phyloP scores from a whole-genome alignment of 2,888 invertebrate species.

The Exocentrus adspersus region DNA sequence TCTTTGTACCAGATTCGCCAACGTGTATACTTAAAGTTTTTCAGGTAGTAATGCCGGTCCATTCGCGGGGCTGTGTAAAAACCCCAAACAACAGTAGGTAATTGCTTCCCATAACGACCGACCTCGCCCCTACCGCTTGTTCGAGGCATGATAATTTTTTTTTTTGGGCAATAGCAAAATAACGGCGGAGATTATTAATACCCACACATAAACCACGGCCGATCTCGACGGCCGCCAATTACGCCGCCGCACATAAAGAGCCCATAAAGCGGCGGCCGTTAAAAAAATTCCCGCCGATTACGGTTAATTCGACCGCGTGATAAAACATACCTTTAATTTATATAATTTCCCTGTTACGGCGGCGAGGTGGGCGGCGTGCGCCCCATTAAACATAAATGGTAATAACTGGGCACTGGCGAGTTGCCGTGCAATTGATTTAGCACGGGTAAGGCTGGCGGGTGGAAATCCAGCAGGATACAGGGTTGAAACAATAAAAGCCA shows the following conservation, averaged over 20 bases:
- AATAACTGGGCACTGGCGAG: slow-evolving; percentile 36
- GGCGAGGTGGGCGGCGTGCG: slow-evolving; percentile 22
- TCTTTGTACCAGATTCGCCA: too few species aligned
- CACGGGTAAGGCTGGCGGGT: too few species aligned
- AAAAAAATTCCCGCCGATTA: slow-evolving; percentile 7
- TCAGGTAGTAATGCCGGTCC: too few species aligned
- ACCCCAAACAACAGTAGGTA: too few species aligned
- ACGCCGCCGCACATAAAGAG: not conserved
- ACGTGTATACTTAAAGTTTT: too few species aligned
- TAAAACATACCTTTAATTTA: slow-evolving; percentile 12
- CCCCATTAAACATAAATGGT: slow-evolving; percentile 39
- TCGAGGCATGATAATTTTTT: too few species aligned
- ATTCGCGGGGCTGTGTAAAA: too few species aligned
- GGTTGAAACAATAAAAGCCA: too few species aligned
- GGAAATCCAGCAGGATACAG: too few species aligned
- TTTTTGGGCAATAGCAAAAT: not conserved
- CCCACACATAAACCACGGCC: not conserved
- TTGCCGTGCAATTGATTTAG: slow-evolving; percentile 46
- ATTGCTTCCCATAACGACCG: too few species aligned
- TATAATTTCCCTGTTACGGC: slow-evolving; percentile 24
- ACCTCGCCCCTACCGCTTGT: too few species aligned
- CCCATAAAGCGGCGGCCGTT: not conserved
- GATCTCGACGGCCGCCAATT: too few species aligned
- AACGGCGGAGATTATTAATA: not conserved
- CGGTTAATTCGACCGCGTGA: slow-evolving; percentile 13